Conservation (phyloP, 1,140 invertebrate species). For the Calosoma granatense region DNA sequence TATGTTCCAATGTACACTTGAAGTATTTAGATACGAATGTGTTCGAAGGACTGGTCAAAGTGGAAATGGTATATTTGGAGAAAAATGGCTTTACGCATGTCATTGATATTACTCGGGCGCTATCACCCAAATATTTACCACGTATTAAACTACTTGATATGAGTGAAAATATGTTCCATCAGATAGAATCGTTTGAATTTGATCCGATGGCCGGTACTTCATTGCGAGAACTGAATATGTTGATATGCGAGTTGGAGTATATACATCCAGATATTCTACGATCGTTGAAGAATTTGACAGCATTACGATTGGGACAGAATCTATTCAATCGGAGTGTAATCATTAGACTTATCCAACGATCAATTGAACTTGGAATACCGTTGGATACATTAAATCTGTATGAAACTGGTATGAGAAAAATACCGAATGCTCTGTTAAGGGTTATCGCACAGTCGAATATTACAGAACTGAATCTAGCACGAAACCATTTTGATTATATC, state of each 20-base stretch:
- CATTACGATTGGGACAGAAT: constrained; percentile 35
- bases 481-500: constrained; percentile 38
- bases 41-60: constrained; percentile 24
- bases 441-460: constrained; percentile 34
- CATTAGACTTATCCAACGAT: constrained; percentile 28
- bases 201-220: constrained; percentile 16
- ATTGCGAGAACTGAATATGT: constrained; percentile 30
- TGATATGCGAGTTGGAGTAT: constrained; percentile 34
- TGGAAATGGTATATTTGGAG: constrained; percentile 21
- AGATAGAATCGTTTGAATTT: constrained; percentile 21
- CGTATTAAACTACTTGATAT: constrained; percentile 20
- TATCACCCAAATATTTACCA: constrained; percentile 17
- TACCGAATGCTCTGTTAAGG: constrained; percentile 30
- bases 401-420: constrained; percentile 36
- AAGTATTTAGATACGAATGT: constrained; percentile 18
- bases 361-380: constrained; percentile 27
- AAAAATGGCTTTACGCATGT: constrained; percentile 26
- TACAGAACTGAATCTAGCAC: constrained; percentile 30
- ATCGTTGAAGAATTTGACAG: constrained; percentile 30
- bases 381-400: constrained; percentile 33
- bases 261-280: constrained; percentile 35
- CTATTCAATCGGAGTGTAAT: constrained; percentile 33
- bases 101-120: constrained; percentile 16
- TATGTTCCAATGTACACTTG: constrained; percentile 25
- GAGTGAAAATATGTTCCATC: constrained; percentile 22